phyloP scores from a whole-genome alignment of 2,888 invertebrate genomes.

The Stenchaetothrips biformis region DNA sequence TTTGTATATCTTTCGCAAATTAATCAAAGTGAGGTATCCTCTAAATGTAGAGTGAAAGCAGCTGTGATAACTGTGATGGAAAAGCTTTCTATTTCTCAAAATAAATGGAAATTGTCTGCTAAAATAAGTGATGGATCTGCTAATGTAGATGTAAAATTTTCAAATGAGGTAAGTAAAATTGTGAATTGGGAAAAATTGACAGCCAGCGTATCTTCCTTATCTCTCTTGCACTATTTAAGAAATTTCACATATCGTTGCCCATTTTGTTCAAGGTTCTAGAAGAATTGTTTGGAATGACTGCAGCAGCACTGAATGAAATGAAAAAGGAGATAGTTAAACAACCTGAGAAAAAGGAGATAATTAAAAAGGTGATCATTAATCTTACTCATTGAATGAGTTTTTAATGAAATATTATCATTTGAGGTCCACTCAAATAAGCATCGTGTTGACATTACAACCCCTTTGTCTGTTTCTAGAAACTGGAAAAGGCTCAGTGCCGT shows the following conservation, averaged over 20 bases:
- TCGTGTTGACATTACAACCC: too few relatives aligned
- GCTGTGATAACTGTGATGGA: conserved; percentile 54
- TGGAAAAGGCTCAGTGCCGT: not conserved
- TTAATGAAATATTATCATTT: too few relatives aligned
- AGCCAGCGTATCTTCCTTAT: not conserved
- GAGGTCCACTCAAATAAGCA: too few relatives aligned
- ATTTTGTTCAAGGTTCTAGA: conserved; percentile 47
- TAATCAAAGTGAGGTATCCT: conserved; percentile 41
- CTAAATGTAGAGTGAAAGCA: conserved; percentile 54
- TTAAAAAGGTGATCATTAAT: not conserved
- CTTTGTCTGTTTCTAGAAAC: not conserved
- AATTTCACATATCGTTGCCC: not conserved
- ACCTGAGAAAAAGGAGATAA: not conserved
- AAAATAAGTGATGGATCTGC: conserved; percentile 56
- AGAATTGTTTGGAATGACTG: conserved; percentile 50
- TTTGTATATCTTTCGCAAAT: conserved; percentile 48
- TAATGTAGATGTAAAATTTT: conserved; percentile 53
- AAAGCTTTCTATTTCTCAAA: conserved; percentile 52
- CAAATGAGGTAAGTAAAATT: conserved; percentile 43
- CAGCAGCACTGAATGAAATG: conserved; percentile 49
- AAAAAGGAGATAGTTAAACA: conserved; percentile 44
- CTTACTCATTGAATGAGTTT: too few relatives aligned
- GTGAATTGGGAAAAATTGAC: not conserved
- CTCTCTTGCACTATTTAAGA: not conserved
- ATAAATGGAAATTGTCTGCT: conserved; percentile 54